phyloP scores from a whole-genome alignment of 2,888 invertebrate genomes.

The Scaptomyza flava region DNA sequence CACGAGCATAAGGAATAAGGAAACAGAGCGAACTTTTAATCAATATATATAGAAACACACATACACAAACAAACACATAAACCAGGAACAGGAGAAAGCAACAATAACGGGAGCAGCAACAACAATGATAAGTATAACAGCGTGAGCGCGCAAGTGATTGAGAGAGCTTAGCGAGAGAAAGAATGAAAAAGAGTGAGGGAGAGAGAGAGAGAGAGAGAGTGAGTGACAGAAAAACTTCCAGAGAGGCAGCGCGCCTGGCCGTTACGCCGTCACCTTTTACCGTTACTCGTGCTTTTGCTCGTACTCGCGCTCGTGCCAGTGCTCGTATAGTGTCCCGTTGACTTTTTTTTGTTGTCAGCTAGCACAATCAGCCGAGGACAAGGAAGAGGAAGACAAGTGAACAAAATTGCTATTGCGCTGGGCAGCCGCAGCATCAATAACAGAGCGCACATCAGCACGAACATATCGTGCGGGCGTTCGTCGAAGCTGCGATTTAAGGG shows the following conservation, averaged over 20 bases:
- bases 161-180: conserved; percentile 29
- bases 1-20: conserved; percentile 64
- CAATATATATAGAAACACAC: conserved; percentile 63
- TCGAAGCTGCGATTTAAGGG: conserved; percentile 50
- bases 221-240: conserved; percentile 2
- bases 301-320: conserved; percentile 18
- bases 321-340: conserved; percentile 9
- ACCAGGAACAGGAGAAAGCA: conserved; percentile 42
- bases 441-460: conserved; percentile 35
- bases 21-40: conserved; percentile 71
- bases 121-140: conserved; percentile 50
- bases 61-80: conserved; percentile 19
- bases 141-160: conserved; percentile 42
- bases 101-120: conserved; percentile 56
- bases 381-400: conserved; percentile 73
- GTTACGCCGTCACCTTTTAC: conserved; percentile 45
- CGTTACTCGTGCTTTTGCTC: conserved; percentile 40
- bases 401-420: conserved; percentile 77
- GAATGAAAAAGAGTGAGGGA: conserved; percentile 1
- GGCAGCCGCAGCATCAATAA: conserved; percentile 67
- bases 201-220: conserved; percentile 6
- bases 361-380: conserved; percentile 23
- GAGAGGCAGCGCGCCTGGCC: conserved; percentile 39
- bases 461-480: conserved; percentile 18
- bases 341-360: conserved; percentile 27